Percentiles rank a stretch among this genome's conserved stretches.
Evolutionary conservation across 64 coral and sea anemone species (phyloP).

Genomic region (Anthopleura sola): DNA sequence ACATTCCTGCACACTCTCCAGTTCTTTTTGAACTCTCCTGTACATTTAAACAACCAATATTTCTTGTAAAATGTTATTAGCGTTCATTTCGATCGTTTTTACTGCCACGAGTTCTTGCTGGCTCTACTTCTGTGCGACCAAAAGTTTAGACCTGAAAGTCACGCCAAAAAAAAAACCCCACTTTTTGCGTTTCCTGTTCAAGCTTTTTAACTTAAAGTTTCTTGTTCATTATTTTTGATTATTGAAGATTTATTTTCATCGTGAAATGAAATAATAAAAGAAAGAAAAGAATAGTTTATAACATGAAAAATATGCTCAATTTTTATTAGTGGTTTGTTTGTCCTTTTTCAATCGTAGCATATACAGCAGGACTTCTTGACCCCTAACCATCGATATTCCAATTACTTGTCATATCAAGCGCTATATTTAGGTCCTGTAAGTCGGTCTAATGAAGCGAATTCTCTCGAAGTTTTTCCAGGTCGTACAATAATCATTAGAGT

Average conservation of each 20-base stretch:
- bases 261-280: too few relatives aligned
- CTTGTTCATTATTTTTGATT: too few relatives aligned
- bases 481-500: too few relatives aligned
- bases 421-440: background rate
- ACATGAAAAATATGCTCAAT: background rate
- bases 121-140: too few relatives aligned
- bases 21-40: background rate
- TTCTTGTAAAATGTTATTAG: background rate
- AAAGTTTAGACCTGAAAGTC: too few relatives aligned
- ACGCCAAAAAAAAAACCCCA: too few relatives aligned
- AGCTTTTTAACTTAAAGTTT: too few relatives aligned
- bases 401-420: background rate
- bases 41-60: background rate
- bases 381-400: background rate
- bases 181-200: too few relatives aligned
- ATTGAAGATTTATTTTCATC: too few relatives aligned
- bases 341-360: background rate
- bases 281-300: background rate
- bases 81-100: background rate
- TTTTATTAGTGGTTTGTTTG: background rate
- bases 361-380: background rate
- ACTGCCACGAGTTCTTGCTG: too few relatives aligned
- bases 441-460: background rate
- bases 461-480: background rate
- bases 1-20: background rate